Base-by-base conservation (phyloP, 2,888 invertebrate genomes). In the Cryptus armator region DNA sequence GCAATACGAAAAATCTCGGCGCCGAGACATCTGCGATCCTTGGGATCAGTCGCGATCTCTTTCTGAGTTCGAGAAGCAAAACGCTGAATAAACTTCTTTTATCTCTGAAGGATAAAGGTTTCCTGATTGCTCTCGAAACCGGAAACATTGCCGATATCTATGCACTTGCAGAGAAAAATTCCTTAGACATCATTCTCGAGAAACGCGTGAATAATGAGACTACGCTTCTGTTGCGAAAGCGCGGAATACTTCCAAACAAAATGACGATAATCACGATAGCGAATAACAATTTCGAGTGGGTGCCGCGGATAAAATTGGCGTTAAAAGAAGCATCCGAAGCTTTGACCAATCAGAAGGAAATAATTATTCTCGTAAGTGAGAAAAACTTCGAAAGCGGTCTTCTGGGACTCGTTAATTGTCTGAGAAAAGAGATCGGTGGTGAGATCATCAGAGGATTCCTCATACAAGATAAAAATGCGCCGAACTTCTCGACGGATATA, bases 321-420 rank as follows among this genome's bases (percentile, higher is more conserved):
- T 74, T 94, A 59, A 92, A 91, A 56, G 51, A 78, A 64, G 88
- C 91, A 85, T 68, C 92, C 92, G 86, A 95, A 94, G 94, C 95
- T 78, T 94, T 95, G 56, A 89, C 93, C 0, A 93, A 94, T 78
- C 93, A 93, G 44, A 94, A 94, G 0, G 94, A 94, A 14, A 95
- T 95, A 89, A 93, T 97, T 0, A 94, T 97, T 0, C 91, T 98
- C 0, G 95, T 97, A 19, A 94, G 96, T 0, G 95, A 96, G 92
- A 95, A 96, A 86, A 96, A 97, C 78, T 94, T 95, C 2, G 94
- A 96, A 7, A 97, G 95, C 91, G 99, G 99, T 14, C 94, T 98
- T 0, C 93, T 98, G 29, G 99, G 99, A n/a, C 94, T 99, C 79
- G 96, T 97, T 0, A 98, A 98, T 89, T 99, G 99, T 92, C 92